A percentile compares a stretch with the other conserved stretches of the same genome.
Conservation (phyloP, 2,888 invertebrate genomes). For the Leptogaster cylindrica region DNA sequence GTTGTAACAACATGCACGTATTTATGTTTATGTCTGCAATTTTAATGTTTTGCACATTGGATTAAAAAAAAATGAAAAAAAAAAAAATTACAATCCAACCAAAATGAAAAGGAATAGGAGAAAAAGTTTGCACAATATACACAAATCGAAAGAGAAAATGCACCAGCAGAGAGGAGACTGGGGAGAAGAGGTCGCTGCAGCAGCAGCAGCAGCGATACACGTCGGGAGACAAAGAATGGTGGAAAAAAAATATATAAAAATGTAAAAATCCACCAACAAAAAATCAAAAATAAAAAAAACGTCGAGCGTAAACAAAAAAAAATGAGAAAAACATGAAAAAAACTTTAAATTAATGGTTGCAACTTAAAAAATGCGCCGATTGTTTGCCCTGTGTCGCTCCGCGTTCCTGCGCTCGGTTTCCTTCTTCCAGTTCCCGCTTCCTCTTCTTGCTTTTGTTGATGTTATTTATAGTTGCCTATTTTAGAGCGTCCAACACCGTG, state of each 20-base stretch:
- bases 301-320: not conserved
- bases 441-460: slow-evolving; percentile 30
- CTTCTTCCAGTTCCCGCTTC: not conserved
- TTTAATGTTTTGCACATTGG: slow-evolving; percentile 35
- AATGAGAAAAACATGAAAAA: slow-evolving; percentile 3
- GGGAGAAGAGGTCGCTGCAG: too few species aligned
- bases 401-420: slow-evolving; percentile 21
- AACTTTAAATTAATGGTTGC: slow-evolving; percentile 41
- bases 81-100: slow-evolving; percentile 18
- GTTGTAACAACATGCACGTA: slow-evolving; percentile 37
- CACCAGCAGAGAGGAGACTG: too few species aligned
- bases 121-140: slow-evolving; percentile 11
- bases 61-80: slow-evolving; percentile 1
- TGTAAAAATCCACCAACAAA: not conserved
- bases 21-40: slow-evolving; percentile 39
- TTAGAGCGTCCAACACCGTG: slow-evolving; percentile 36
- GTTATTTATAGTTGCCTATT: slow-evolving; percentile 40
- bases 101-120: slow-evolving; percentile 32
- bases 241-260: slow-evolving; percentile 19
- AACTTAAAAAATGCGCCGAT: slow-evolving; percentile 40
- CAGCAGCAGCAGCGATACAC: not conserved
- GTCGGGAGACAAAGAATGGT: slow-evolving; percentile 26
- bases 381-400: slow-evolving; percentile 40
- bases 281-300: slow-evolving; percentile 5
- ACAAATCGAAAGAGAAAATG: slow-evolving; percentile 35